Percentiles rank a stretch among this genome's conserved stretches.
These are phyloP conservation scores for Rallus crepitans DNA, from an alignment of 2,797 vertebrate species.

Conservation along the genomic window DNA sequence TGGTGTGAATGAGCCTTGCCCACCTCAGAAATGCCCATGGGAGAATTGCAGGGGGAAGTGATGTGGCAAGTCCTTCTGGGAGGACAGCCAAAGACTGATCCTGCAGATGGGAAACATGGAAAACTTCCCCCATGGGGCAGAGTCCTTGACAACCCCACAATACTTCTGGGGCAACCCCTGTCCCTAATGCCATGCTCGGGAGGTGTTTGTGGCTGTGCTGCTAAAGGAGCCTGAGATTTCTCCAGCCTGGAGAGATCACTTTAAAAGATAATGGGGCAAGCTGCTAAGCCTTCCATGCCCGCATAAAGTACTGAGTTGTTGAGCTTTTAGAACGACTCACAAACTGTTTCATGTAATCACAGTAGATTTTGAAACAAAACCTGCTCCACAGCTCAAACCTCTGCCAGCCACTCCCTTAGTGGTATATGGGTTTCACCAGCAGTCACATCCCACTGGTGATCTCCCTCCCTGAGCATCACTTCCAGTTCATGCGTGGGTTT, in stretches of 20 bases:
- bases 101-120: not conserved
- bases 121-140: not conserved
- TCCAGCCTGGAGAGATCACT: not conserved
- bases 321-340: not conserved
- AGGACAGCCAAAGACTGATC: not conserved
- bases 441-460: not conserved
- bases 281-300: not conserved
- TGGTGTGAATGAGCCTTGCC: not conserved
- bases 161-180: fast-evolving
- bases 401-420: not conserved
- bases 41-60: not conserved
- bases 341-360: not conserved
- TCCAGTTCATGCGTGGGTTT: fast-evolving
- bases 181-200: not conserved
- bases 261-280: not conserved
- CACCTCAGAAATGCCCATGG: not conserved
- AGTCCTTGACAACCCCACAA: not conserved
- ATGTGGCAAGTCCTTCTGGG: not conserved
- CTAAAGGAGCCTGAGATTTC: not conserved
- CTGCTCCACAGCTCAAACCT: slow-evolving; percentile 1
- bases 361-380: slow-evolving; percentile 41
- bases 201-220: not conserved
- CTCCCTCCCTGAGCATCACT: not conserved
- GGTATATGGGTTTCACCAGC: not conserved
- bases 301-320: not conserved